Base-by-base conservation (phyloP, 2,888 invertebrate species). In the Limnephilus lunatus region DNA sequence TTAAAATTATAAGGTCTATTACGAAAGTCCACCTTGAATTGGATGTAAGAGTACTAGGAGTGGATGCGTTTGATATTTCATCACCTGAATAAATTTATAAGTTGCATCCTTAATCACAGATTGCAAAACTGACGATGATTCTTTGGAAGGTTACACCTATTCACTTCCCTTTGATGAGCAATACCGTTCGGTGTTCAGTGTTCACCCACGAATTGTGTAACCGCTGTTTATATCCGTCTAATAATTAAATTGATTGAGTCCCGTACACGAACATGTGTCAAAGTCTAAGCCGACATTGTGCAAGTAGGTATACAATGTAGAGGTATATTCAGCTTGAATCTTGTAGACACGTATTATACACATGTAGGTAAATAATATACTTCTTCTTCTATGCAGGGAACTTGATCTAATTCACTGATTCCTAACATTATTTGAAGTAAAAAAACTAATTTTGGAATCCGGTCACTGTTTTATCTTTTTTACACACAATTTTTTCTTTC, bases 81-180 rank as follows among this genome's bases (percentile, higher is more conserved):
- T 32, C 25, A 85, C 39, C 25, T 39, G 85, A 25, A 85, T 85
- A 85, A 11, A 82, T 82, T 82, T 32, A 82, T 32, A 25, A 35
- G 25, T 32, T 39, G 85, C 85, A 85, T 85, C 85, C 35, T 85
- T 31, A 83, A 83, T 83, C 83, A 83, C 19, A 30, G 19, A 83
- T 83, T 85, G 85, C 85, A 39, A 85, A 85, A 85, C n/a, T 11
- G 19, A 19, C n/a, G 85, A 35, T 85, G 85, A 85, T 85, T 85
- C 39, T 25, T 35, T 32, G 32, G 85, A 32, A 85, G 82, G 32
- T 82, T 82, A 31, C 19, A 32, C 82, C 9, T 25, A 68, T 68
- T n/a, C 68, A 68, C 68, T 68, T 68, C 68, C 68, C 7, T 68
- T 68, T 68, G 68, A 5, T n/a, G 2, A 25, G 68, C 25, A 68